Conservation (phyloP, 2,113 vertebrate species). For the Rhea pennata region DNA sequence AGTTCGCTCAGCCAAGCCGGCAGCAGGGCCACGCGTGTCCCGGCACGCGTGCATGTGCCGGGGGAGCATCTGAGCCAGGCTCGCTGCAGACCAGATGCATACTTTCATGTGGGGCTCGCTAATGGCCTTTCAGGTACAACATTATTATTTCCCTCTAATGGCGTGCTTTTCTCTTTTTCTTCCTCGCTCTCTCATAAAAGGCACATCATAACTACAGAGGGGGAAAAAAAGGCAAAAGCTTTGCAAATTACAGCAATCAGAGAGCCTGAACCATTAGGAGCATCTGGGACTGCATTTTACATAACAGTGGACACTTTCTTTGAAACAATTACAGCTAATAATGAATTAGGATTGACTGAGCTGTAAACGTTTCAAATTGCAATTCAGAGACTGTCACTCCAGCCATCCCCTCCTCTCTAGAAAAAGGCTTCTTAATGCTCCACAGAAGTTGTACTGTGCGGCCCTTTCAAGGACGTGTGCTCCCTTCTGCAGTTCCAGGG, state of each 20-base stretch:
- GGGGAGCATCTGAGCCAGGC: background rate
- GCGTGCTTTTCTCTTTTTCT: conserved; percentile 51
- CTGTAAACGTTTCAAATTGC: conserved; percentile 67
- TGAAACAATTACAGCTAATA: conserved; percentile 79
- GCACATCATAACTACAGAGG: conserved; percentile 61
- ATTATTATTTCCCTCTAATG: conserved; percentile 74
- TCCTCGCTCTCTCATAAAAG: conserved; percentile 63
- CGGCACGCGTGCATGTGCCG: background rate
- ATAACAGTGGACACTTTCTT: conserved; percentile 76
- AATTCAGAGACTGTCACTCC: conserved; percentile 66
- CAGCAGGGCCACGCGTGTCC: too few species aligned
- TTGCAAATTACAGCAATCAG: conserved; percentile 79
- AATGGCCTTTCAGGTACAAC: conserved; percentile 74
- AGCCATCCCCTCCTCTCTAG: background rate
- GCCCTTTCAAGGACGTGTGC: background rate
- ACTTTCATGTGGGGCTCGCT: conserved; percentile 6
- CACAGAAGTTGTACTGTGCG: rapidly evolving
- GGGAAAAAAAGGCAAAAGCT: conserved; percentile 41
- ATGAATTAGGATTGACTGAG: conserved; percentile 71
- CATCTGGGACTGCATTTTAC: conserved; percentile 78
- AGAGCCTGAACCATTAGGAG: conserved; percentile 72
- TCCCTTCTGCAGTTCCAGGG: background rate
- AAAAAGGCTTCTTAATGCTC: conserved; percentile 27
- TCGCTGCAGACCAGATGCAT: conserved; percentile 1
- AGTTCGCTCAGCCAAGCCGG: background rate